Evolutionary conservation across 2,888 invertebrate species (phyloP), one percentile per base, ranked within the genome.

Genomic region (Conchocele bisecta): DNA sequence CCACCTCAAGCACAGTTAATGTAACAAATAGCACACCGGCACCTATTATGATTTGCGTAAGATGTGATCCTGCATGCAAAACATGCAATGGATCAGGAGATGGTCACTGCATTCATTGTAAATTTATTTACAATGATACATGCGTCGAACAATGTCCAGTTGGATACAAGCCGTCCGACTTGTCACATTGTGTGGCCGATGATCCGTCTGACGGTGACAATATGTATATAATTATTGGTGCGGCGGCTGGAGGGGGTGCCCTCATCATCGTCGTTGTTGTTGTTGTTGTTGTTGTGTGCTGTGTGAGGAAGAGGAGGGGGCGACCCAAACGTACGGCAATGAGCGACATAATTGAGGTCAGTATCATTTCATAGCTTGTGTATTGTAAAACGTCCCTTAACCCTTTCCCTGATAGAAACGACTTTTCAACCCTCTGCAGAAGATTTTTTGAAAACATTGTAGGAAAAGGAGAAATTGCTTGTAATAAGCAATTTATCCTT

Each of bases 261-360:
- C 17, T 44, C 26, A 26, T 58, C 22, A 17, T 51, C 17, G 11
- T 61, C n/a, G 26, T 57, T 15, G 42, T 51, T 37, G 33, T 61
- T 29, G 20, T 61, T 17, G 20, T 61, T 7, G 17, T 61, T 1
- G 11, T 51, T 6, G 31, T 31, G 20, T 51, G 33, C 51, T 51
- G 51, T n/a, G 20, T 13, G 13, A 29, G 51, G 35, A 29, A 22
- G 26, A 29, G 17, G 33, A 20, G 22, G 17, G n/a, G 33, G 9
- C n/a, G n/a, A n/a, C n/a, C n/a, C 22, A 15, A 15, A 31, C 3
- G 31, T 26, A 59, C 46, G 6, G 17, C 17, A 1, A 60, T 60
- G 50, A 60, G 60, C 29, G 28, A 20, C 15, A 48, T 60, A 11
- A 48, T 60, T 28, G 24, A 35, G 60, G 60, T 60, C n/a, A n/a